Evolutionary conservation across 2,888 invertebrate genomes (phyloP), one percentile per base, ranked within the genome.

Genomic region (Herminia tarsipennalis): DNA sequence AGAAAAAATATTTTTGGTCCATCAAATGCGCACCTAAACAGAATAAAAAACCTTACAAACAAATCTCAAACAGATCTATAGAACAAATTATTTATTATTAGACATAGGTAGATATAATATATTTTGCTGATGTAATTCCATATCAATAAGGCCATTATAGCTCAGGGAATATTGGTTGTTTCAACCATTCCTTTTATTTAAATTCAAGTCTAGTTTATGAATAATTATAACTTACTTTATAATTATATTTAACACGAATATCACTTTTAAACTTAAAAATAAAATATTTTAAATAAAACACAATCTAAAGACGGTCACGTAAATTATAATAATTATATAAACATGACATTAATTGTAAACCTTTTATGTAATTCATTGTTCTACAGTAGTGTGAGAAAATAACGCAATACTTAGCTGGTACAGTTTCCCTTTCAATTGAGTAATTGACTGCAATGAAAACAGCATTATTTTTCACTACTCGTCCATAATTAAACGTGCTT

Each of bases 201-300:
- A 56, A 56, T 55, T 44, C 42, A 56, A 43, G 28, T 57, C 42
- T 62, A 56, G 37, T 44, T 52, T 51, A 56, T 30, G 34, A 46
- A 52, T 52, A 62, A 58, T 46, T 55, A 63, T 43, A 50, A 38
- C 53, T 57, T 44, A 66, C 18, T 40, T 38, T 47, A 51, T 30
- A 30, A 36, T 32, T 47, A 47, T 43, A 63, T 66, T 54, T 66
- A 63, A 64, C 59, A 48, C 50, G 63, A 68, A 68, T 71, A 71
- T 67, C 68, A 70, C 68, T 56, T 67, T 66, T 38, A 43, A 57
- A 58, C 69, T 65, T 66, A 64, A 56, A 55, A 42, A 47, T 62
- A 70, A 55, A 51, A 41, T 29, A 48, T 40, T 41, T 50, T 22
- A 40, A 39, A 53, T 32, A 36, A 46, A 34, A 53, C 54, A 66